A percentile compares a stretch with the other conserved stretches of the same genome.
phyloP scores from a whole-genome alignment of 2,888 invertebrate species.

The Melipona bicolor region DNA sequence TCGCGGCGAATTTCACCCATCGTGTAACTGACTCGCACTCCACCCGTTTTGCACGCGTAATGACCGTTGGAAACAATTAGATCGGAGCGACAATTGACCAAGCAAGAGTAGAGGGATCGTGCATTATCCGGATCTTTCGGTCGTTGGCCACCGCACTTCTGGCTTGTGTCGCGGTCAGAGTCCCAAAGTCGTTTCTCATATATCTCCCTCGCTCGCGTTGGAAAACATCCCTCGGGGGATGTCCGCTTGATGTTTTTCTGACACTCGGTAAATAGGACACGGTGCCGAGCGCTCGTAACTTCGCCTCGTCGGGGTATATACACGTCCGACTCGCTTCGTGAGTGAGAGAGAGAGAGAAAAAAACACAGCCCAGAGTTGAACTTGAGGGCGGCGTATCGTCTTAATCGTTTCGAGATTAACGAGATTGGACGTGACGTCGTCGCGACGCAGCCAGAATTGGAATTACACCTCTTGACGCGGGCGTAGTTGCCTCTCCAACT shows the following conservation, averaged over 20 bases:
- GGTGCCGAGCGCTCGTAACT: conserved; percentile 18
- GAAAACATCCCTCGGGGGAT: conserved; percentile 42
- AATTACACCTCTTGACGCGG: conserved; percentile 25
- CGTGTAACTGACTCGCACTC: background rate
- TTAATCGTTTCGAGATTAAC: conserved; percentile 10
- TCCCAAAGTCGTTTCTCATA: conserved; percentile 56
- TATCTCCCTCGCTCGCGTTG: conserved; percentile 30
- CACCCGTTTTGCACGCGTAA: background rate
- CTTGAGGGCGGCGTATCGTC: background rate
- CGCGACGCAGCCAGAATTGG: background rate
- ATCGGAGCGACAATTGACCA: conserved; percentile 14
- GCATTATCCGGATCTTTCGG: conserved; percentile 41
- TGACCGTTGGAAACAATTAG: conserved; percentile 31
- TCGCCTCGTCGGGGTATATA: no score
- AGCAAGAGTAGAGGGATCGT: conserved; percentile 22
- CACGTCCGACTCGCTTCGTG: background rate
- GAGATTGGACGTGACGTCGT: background rate
- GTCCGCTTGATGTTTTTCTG: conserved; percentile 48
- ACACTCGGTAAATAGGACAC: conserved; percentile 41
- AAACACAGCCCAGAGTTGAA: background rate
- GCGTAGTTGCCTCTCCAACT: conserved; percentile 1
- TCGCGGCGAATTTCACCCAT: conserved; percentile 9
- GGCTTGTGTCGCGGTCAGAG: conserved; percentile 47
- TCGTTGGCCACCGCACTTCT: conserved; percentile 23
- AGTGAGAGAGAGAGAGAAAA: background rate